phyloP scores from a whole-genome alignment of 2,113 vertebrate species.

The Brienomyrus brachyistius region DNA sequence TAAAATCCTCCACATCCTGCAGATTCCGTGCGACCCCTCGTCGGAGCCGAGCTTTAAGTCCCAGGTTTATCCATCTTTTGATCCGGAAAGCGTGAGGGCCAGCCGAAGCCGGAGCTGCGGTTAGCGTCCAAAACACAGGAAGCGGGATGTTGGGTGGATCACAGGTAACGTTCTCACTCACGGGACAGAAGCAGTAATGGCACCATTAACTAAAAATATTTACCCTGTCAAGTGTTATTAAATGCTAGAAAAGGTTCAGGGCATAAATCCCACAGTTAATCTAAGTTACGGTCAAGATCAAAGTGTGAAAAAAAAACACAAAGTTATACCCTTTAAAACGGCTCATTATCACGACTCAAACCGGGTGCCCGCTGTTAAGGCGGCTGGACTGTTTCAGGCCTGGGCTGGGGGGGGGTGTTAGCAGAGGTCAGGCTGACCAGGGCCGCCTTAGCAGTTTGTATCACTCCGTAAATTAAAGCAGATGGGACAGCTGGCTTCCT shows the following conservation, averaged over 20 bases:
- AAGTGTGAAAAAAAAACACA: slow-evolving; percentile 26
- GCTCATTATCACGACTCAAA: slow-evolving; percentile 32
- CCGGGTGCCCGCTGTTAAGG: slow-evolving; percentile 11
- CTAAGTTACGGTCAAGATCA: slow-evolving; percentile 27
- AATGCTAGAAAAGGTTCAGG: slow-evolving; percentile 13
- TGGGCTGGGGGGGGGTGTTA: slow-evolving; percentile 1
- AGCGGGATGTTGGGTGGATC: background rate
- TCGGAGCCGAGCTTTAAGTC: background rate
- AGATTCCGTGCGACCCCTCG: background rate
- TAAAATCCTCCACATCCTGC: background rate
- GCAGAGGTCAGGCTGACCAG: slow-evolving; percentile 29
- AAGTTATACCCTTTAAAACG: slow-evolving; percentile 21
- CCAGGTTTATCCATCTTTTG: background rate
- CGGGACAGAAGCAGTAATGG: background rate
- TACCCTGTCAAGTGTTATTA: slow-evolving; percentile 23
- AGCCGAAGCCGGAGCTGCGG: background rate
- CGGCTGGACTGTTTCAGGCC: slow-evolving; percentile 14
- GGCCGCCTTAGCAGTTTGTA: slow-evolving; percentile 16
- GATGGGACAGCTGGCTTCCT: background rate
- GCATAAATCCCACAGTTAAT: slow-evolving; percentile 22
- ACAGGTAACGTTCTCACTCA: background rate
- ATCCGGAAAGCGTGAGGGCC: background rate
- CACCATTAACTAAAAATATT: slow-evolving; percentile 25
- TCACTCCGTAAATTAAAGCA: slow-evolving; percentile 24
- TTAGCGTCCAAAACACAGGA: background rate